Evolutionary conservation across 2,888 invertebrate species (phyloP).

Genomic region (Napeogenes sylphis): DNA sequence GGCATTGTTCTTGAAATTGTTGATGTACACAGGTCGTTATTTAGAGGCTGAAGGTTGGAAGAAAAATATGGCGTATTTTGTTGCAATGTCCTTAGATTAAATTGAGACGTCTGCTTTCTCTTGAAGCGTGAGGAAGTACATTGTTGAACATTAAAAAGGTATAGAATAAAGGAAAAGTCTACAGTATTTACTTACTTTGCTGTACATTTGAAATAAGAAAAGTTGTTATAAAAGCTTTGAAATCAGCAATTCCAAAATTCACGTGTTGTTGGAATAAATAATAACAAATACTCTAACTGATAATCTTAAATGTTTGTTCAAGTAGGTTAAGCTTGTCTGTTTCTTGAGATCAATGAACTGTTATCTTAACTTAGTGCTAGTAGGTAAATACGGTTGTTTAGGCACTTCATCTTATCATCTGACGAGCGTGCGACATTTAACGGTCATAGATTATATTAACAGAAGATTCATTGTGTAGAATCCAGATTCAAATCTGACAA

Average conservation of each 20-base stretch:
- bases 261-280: background rate
- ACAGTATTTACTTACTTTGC: background rate
- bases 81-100: conserved; percentile 1
- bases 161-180: conserved; percentile 4
- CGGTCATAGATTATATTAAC: conserved; percentile 23
- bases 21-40: conserved; percentile 26
- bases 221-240: background rate
- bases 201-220: background rate
- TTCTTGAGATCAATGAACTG: conserved; percentile 37
- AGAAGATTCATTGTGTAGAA: conserved; percentile 5
- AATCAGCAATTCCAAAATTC: background rate
- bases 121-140: conserved; percentile 3
- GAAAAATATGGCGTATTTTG: conserved; percentile 5
- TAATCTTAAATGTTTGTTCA: conserved; percentile 8
- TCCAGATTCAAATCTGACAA: conserved; percentile 1
- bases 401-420: conserved; percentile 37
- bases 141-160: background rate
- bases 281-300: background rate
- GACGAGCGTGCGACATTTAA: conserved; percentile 33
- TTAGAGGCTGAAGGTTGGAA: conserved; percentile 10
- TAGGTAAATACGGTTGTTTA: conserved; percentile 36
- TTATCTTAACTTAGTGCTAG: conserved; percentile 35
- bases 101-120: conserved; percentile 4
- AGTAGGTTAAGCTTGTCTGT: conserved; percentile 18
- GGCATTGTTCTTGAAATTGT: conserved; percentile 29